A percentile compares a stretch with the other conserved stretches of the same genome.
These are phyloP conservation scores for Drosophila sp. DNA, from an alignment of 1,140 invertebrate genomes.

Conservation along the genomic window DNA sequence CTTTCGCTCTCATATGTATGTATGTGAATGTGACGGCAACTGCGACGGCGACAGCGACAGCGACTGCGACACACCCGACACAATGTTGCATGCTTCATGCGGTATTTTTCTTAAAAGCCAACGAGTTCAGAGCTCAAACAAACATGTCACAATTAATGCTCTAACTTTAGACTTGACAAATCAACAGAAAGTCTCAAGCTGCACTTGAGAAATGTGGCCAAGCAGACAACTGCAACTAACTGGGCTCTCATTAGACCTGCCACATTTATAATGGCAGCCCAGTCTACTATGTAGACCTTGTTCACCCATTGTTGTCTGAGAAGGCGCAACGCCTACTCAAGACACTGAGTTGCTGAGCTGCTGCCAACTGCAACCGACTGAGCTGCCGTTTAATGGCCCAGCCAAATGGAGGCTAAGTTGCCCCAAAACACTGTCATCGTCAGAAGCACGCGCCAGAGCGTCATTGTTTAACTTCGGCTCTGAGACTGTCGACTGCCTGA, in stretches of 20 bases:
- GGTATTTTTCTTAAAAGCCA: constrained; percentile 7
- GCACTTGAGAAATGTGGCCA: constrained; percentile 6
- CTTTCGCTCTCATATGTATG: constrained; percentile 63
- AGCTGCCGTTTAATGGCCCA: constrained; percentile 71
- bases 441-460: constrained; percentile 49
- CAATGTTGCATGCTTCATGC: constrained; percentile 9
- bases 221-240: constrained; percentile 9
- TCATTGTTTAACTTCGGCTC: constrained; percentile 42
- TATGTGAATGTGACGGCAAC: too few relatives aligned
- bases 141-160: constrained; percentile 69
- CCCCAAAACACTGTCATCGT: constrained; percentile 55
- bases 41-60: too few relatives aligned
- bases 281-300: constrained; percentile 3
- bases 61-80: constrained; percentile 27
- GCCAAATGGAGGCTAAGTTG: constrained; percentile 29
- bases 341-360: not conserved
- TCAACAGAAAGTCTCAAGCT: constrained; percentile 17
- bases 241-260: constrained; percentile 15
- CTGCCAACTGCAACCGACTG: too few relatives aligned
- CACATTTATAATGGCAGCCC: constrained; percentile 5
- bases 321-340: constrained; percentile 63
- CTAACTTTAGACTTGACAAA: constrained; percentile 41
- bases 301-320: constrained; percentile 48
- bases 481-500: constrained; percentile 59
- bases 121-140: constrained; percentile 53